Percentiles rank a stretch among this genome's conserved stretches.
Evolutionary conservation across 1,140 invertebrate genomes (phyloP).

Genomic region (Calephelis virginiensis): DNA sequence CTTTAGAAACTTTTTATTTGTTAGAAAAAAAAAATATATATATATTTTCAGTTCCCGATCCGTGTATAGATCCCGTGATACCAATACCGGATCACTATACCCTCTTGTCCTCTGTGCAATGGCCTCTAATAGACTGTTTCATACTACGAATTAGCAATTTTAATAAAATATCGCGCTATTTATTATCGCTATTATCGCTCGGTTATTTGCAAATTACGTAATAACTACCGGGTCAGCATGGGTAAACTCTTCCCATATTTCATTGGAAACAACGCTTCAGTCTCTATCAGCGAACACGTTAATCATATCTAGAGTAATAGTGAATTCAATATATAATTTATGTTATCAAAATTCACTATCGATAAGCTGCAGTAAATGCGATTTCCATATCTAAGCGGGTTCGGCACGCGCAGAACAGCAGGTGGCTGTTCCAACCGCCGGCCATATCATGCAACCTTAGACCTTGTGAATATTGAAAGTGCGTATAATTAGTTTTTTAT

Average conservation of each 20-base stretch:
- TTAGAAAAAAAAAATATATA: too few relatives aligned
- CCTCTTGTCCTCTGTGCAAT: too few relatives aligned
- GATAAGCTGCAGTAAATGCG: constrained; percentile 16
- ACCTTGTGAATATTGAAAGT: not conserved
- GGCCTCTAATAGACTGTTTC: too few relatives aligned
- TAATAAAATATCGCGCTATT: too few relatives aligned
- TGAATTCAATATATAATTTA: constrained; percentile 15
- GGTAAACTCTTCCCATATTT: not conserved
- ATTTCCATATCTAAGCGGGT: constrained; percentile 17
- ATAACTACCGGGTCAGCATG: too few relatives aligned
- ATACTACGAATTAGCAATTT: too few relatives aligned
- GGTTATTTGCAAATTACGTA: too few relatives aligned
- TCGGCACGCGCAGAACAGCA: constrained; percentile 16
- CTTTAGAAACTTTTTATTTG: too few relatives aligned
- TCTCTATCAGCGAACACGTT: constrained; percentile 10
- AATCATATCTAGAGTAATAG: constrained; percentile 10
- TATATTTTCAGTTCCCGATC: too few relatives aligned
- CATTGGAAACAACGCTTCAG: not conserved
- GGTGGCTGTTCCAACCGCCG: not conserved
- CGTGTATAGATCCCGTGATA: too few relatives aligned
- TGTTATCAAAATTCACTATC: constrained; percentile 19
- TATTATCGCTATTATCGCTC: too few relatives aligned
- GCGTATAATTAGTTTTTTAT: not conserved
- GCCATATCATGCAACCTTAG: not conserved
- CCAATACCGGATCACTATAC: too few relatives aligned